phyloP scores from a whole-genome alignment of 2,113 vertebrate species.

The Mus pahari region DNA sequence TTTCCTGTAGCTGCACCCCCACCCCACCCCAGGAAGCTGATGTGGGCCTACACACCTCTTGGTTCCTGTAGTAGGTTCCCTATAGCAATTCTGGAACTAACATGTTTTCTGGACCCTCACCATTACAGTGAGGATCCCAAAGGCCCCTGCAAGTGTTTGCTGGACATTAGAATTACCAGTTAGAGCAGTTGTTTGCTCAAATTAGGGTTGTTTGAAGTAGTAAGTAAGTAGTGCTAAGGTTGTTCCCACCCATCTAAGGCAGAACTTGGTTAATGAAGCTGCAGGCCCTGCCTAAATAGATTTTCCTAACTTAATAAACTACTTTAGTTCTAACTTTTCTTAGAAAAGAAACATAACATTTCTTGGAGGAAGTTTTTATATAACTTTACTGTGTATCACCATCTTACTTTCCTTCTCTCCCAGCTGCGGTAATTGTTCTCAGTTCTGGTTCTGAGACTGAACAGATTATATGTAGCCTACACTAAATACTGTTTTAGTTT shows the following conservation, averaged over 20 bases:
- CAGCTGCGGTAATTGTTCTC: not conserved
- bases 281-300: not conserved
- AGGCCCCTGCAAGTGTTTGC: not conserved
- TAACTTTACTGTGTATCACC: not conserved
- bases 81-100: conserved; percentile 24
- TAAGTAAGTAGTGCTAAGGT: not conserved
- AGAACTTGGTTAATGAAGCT: not conserved
- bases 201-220: not conserved
- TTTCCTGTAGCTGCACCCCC: conserved; percentile 49
- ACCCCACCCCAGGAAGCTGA: conserved; percentile 14
- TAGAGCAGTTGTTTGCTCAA: not conserved
- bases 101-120: not conserved
- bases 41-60: conserved; percentile 15
- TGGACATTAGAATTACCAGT: not conserved
- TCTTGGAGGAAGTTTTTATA: not conserved
- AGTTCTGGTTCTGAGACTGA: not conserved
- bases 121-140: not conserved
- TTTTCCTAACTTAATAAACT: not conserved
- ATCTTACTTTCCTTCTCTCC: not conserved
- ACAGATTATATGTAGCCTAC: not conserved
- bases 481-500: not conserved
- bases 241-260: not conserved
- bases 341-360: conserved; percentile 28
- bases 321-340: conserved; percentile 17
- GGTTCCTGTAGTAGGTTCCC: conserved; percentile 34